A percentile compares a stretch with the other conserved stretches of the same genome.
phyloP scores from a whole-genome alignment of 2,888 invertebrate species.

The Polyommatus iphigenia region DNA sequence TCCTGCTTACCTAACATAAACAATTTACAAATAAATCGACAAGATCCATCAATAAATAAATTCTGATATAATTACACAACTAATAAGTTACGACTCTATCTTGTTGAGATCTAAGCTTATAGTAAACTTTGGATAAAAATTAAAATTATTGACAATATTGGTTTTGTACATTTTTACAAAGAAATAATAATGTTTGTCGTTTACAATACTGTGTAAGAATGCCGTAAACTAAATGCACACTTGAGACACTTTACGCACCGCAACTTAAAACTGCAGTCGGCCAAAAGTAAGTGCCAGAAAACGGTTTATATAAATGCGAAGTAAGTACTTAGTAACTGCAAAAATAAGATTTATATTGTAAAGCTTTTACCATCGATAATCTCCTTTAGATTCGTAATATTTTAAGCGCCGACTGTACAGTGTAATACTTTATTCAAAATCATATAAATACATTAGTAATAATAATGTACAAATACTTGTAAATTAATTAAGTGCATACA shows the following conservation, averaged over 20 bases:
- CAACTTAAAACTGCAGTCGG: slow-evolving; percentile 55
- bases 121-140: slow-evolving; percentile 79
- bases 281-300: slow-evolving; percentile 51
- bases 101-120: slow-evolving; percentile 78
- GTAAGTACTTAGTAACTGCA: background rate
- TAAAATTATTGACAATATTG: slow-evolving; percentile 62
- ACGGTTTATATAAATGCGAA: slow-evolving; percentile 39
- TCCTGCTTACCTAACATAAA: slow-evolving; percentile 65
- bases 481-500: slow-evolving; percentile 24
- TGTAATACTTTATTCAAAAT: slow-evolving; percentile 22
- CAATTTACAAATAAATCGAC: slow-evolving; percentile 64
- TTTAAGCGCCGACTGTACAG: slow-evolving; percentile 15
- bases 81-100: slow-evolving; percentile 58
- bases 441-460: slow-evolving; percentile 26
- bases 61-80: slow-evolving; percentile 71
- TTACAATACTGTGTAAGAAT: slow-evolving; percentile 59
- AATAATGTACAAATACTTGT: slow-evolving; percentile 16
- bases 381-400: background rate
- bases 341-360: slow-evolving; percentile 17
- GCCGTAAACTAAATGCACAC: slow-evolving; percentile 57
- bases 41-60: slow-evolving; percentile 73
- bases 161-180: slow-evolving; percentile 78
- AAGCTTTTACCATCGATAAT: slow-evolving; percentile 12
- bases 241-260: slow-evolving; percentile 65
- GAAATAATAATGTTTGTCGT: slow-evolving; percentile 53